Conservation (phyloP, 2,113 vertebrate species). For the Tachycineta bicolor region DNA sequence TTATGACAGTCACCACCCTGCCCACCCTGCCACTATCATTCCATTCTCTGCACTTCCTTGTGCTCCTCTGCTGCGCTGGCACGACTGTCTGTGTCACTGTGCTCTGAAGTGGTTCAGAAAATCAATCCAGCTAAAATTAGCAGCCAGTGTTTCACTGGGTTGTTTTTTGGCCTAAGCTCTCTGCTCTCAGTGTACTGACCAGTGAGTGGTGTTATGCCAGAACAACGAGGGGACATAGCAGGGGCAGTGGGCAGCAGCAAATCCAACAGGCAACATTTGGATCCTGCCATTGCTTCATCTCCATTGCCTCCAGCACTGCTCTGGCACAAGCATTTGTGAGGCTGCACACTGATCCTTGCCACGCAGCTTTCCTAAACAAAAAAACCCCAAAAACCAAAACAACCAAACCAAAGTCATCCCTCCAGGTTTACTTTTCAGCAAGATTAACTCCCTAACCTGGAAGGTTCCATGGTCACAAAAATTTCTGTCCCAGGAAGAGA, state of each 20-base stretch:
- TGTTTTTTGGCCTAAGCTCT: neutral
- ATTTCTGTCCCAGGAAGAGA: neutral
- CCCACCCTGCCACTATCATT: neutral
- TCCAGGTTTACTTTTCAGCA: neutral
- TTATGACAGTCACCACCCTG: neutral
- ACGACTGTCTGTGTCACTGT: fast-evolving
- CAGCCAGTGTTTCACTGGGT: neutral
- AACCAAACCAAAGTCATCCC: neutral
- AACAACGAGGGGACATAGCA: neutral
- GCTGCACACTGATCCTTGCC: neutral
- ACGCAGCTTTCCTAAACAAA: neutral
- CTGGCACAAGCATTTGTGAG: neutral
- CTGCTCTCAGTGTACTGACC: neutral
- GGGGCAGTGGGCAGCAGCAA: neutral
- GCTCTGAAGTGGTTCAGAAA: neutral
- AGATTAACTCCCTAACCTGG: neutral
- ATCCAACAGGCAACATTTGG: neutral
- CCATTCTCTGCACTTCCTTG: neutral
- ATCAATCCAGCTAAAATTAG: neutral
- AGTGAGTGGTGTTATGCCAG: neutral
- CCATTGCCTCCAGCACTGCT: neutral
- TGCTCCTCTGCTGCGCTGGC: neutral
- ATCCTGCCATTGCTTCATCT: neutral
- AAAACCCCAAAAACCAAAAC: too few relatives aligned
- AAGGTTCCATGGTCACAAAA: neutral